Conservation (phyloP, 2,888 invertebrate genomes). For the Pristionchus fissidentatus region DNA sequence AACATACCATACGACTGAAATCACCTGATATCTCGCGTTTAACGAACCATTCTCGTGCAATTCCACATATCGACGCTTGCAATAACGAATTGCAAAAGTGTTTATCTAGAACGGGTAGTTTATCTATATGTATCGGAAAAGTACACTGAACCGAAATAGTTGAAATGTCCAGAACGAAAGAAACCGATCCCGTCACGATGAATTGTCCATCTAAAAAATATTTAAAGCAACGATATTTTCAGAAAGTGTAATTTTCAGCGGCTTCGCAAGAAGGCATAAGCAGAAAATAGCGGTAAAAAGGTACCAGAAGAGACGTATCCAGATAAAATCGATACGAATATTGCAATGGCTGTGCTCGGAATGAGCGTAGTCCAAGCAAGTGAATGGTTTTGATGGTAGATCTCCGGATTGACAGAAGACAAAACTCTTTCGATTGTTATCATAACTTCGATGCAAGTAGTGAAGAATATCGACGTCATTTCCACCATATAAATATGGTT, state of each 20-base stretch:
- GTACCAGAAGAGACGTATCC: background rate
- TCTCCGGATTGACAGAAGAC: background rate
- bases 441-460: background rate
- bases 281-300: no score
- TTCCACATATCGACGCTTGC: background rate
- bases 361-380: background rate
- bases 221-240: no score
- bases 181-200: background rate
- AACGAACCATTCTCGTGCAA: background rate
- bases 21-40: background rate
- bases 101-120: background rate
- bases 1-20: no score
- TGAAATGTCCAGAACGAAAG: background rate
- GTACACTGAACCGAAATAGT: background rate
- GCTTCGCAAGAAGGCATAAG: no score
- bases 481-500: background rate
- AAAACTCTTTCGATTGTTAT: background rate
- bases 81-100: background rate
- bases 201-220: background rate
- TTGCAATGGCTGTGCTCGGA: background rate
- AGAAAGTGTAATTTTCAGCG: no score
- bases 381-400: background rate
- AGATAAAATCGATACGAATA: background rate
- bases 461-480: background rate
- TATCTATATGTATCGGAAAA: background rate